A percentile compares a stretch with the other conserved stretches of the same genome.
Conservation (phyloP, 2,113 vertebrate genomes). For the Tapirus terrestris region DNA sequence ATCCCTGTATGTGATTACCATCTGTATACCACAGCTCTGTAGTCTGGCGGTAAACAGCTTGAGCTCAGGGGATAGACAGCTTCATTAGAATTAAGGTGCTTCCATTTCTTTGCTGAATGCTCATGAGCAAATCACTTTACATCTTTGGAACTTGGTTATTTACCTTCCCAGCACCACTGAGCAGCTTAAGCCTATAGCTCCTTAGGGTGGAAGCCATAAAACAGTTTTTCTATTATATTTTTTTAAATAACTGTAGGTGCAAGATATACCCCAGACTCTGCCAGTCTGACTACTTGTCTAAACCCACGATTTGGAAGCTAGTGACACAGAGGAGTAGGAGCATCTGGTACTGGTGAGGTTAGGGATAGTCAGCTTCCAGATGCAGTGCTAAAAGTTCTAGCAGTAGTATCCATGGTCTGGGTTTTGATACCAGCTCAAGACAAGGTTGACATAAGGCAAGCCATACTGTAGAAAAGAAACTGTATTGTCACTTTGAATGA, state of each 20-base stretch:
- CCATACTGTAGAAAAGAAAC: too few relatives aligned
- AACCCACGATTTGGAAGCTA: background rate
- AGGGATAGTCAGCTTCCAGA: background rate
- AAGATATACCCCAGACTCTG: background rate
- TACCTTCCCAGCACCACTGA: background rate
- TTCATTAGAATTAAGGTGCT: background rate
- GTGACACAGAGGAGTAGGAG: background rate
- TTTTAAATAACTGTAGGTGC: background rate
- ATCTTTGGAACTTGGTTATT: background rate
- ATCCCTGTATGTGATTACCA: background rate
- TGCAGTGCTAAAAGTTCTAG: background rate
- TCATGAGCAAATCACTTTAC: background rate
- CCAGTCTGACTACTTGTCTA: background rate
- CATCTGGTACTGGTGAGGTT: background rate
- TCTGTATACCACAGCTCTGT: accelerated
- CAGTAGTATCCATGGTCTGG: too few relatives aligned
- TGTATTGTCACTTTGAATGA: too few relatives aligned
- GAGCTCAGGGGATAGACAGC: background rate
- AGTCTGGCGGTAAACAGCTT: too few relatives aligned
- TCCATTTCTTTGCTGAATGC: background rate
- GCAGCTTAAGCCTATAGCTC: background rate
- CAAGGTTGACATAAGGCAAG: too few relatives aligned
- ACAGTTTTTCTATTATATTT: background rate
- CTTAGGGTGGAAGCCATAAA: background rate
- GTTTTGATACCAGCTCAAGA: too few relatives aligned